phyloP scores from a whole-genome alignment of 2,113 vertebrate genomes.

The Cyrtonyx montezumae region DNA sequence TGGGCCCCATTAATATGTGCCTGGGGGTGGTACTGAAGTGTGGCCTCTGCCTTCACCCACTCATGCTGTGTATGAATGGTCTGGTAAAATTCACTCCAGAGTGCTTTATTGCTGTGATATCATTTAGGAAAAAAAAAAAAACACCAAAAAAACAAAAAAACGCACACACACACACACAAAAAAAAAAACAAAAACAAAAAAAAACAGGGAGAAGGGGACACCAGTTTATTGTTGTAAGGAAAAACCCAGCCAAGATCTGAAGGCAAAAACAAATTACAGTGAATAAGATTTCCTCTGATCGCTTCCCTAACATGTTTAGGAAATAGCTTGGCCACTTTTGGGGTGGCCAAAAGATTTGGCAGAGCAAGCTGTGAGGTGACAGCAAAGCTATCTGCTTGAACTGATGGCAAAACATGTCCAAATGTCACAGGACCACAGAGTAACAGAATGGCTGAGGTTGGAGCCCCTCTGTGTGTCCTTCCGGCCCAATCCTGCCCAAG shows the following conservation, averaged over 20 bases:
- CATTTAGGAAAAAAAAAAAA: neutral
- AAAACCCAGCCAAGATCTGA: neutral
- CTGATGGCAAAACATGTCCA: neutral
- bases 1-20: neutral
- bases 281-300: neutral
- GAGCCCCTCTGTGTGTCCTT: neutral
- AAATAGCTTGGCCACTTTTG: neutral
- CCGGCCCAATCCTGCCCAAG: neutral
- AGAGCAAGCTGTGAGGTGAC: neutral
- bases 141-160: neutral
- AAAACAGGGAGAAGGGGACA: neutral
- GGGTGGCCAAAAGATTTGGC: neutral
- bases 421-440: neutral
- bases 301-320: accelerated
- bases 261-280: neutral
- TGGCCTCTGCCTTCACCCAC: constrained; percentile 33
- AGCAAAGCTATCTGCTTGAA: neutral
- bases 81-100: neutral
- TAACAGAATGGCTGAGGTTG: neutral
- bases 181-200: neutral
- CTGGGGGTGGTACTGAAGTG: neutral
- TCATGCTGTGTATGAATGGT: neutral
- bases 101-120: neutral
- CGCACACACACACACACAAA: no score
- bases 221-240: neutral